Evolutionary conservation across 2,888 invertebrate genomes (phyloP), one percentile per base, ranked within the genome.

Genomic region (Phanerotoma sp.): DNA sequence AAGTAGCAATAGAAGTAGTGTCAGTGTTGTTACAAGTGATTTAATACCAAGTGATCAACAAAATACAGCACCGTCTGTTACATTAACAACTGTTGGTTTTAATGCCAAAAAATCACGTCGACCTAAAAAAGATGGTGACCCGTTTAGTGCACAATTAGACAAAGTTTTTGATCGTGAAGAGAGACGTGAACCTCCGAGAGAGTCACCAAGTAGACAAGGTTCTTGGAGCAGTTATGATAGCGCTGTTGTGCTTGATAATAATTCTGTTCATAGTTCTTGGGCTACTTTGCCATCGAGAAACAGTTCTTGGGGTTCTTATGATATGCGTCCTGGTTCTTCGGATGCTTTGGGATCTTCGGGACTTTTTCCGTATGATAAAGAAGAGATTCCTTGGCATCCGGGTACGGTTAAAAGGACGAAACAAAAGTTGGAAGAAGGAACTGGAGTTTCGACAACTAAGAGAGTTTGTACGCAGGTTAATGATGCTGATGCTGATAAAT

Each of bases 201-300:
- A 83, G 30, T 81, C 81, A 35, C 83, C 84, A 2, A 84, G 84
- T 62, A 79, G 89, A 28, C 89, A 89, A 74, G 87, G 86, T 75
- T 89, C 89, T 45, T 89, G 89, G 88, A 86, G 86, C 71, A 84
- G 85, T 68, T 86, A 86, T 73, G 90, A 90, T 76, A 89, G 89
- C 72, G 89, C 88, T 21, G 87, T 88, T 30, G 86, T 84, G 42
- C 79, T 86, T 58, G 82, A 83, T 58, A 88, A 88, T 64, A 86
- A 87, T 64, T 88, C 89, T 54, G 83, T 91, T 9, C 89, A 90
- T 72, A 87, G 90, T 62, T 90, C 91, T 35, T 91, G 91, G 90
- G 89, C 90, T 56, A 82, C 82, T 4, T 65, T 84, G 52, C 85
- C 87, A 1, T 84, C 86, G 30, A 78, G 88, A 48, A 87, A 86